Base-by-base conservation (phyloP, 1,140 invertebrate species). In the Dinothrombium tinctorium region DNA sequence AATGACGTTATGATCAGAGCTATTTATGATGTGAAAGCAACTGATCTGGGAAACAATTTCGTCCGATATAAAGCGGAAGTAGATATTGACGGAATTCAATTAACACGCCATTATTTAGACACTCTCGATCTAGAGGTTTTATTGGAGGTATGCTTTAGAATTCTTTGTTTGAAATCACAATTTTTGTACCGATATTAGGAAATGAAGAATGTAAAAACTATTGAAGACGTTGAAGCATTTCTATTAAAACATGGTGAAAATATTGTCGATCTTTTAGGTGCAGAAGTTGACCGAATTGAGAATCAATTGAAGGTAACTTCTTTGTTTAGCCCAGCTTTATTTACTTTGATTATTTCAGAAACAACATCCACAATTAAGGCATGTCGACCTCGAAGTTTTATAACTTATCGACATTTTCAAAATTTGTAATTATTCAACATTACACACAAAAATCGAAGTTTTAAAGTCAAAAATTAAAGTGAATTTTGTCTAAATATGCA, bases 11-110 rank as follows among this genome's bases (percentile, higher is more conserved):
- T 96, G 82, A 83, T 96, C 35, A 69, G 89, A 55, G 86, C 86
- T 4, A 83, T 96, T 50, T 79, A 95, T 58, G 92, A 98, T 58
- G 86, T 96, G 1, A 98, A 98, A 62, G 89, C 90, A 35, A 96
- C 94, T 46, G 84, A 94, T 56, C 86, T 96, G 69, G 90, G 89
- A 11, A 64, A 61, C 33, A 47, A 59, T 20, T 51, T 50, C 33
- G 76, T 90, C 33, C 68, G 87, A 50, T 98, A 96, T 59, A 98
- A 98, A 67, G 90, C 92, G 35, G 90, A 98, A 65, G 67, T 96
- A 24, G 90, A 98, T 63, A 92, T 96, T 60, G 87, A 98, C 64
- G 90, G 92, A 9, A 67, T 79, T 47, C 83, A 90, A 63, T 65
- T 98, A 24, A 86, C 89, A 2, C 67, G 80, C 49, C 72, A 73